Evolutionary conservation across 2,113 vertebrate species (phyloP).

Genomic region (Semnornis frantzii): DNA sequence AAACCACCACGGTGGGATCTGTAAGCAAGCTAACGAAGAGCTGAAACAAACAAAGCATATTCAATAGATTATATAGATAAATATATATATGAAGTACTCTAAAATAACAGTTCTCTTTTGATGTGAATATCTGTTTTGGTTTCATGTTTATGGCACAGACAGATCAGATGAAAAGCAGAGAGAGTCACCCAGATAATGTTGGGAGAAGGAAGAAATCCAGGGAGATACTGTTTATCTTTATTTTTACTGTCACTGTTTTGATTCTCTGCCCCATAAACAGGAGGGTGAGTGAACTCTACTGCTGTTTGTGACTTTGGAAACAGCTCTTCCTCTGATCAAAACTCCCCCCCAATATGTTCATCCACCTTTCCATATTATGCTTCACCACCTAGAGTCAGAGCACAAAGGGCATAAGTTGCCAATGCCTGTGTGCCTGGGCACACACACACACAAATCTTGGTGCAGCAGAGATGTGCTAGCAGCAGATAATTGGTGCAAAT

Average conservation of each 20-base stretch:
- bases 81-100: not conserved
- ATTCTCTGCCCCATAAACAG: conserved; percentile 2
- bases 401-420: not conserved
- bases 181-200: not conserved
- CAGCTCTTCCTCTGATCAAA: conserved; percentile 10
- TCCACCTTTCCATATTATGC: not conserved
- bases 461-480: not conserved
- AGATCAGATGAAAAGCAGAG: conserved; percentile 19
- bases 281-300: not conserved
- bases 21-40: conserved; percentile 1
- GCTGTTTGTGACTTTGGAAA: not conserved
- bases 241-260: conserved; percentile 24
- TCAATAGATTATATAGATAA: not conserved
- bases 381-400: not conserved
- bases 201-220: conserved; percentile 40
- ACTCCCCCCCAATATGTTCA: not conserved
- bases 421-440: not conserved
- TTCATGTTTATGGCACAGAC: conserved; percentile 18
- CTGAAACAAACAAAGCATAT: not conserved
- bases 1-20: not conserved
- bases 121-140: conserved; percentile 45
- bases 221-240: conserved; percentile 73
- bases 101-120: conserved; percentile 43
- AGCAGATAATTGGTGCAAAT: conserved; percentile 29
- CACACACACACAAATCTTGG: not conserved